phyloP scores from a whole-genome alignment of 1,140 invertebrate species.

The Choristoneura fumiferana region DNA sequence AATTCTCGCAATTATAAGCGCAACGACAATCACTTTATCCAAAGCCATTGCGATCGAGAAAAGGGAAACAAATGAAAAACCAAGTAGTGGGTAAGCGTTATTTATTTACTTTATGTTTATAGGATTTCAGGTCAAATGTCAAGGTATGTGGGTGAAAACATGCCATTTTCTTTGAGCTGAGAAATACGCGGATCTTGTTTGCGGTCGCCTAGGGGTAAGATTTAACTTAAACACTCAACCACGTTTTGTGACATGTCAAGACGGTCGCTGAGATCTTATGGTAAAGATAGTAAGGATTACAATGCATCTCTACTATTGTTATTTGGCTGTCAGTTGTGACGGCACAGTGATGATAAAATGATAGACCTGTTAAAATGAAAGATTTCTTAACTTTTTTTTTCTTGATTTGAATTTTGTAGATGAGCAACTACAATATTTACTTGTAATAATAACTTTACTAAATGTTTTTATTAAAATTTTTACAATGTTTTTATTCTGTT shows the following conservation, averaged over 20 bases:
- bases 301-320: too few species aligned
- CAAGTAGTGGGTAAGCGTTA: constrained; percentile 35
- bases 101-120: constrained; percentile 27
- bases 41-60: constrained; percentile 35
- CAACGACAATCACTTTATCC: constrained; percentile 32
- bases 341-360: too few species aligned
- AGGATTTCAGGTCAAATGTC: constrained; percentile 29
- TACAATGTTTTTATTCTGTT: too few species aligned
- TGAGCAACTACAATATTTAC: too few species aligned
- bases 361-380: too few species aligned
- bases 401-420: too few species aligned
- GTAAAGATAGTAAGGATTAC: too few species aligned
- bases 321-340: too few species aligned
- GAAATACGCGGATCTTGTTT: neutral
- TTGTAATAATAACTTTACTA: too few species aligned
- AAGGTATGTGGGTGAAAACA: constrained; percentile 26
- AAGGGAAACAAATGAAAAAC: constrained; percentile 47
- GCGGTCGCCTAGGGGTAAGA: constrained; percentile 27
- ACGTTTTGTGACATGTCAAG: constrained; percentile 27
- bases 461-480: too few species aligned
- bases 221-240: constrained; percentile 39
- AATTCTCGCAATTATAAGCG: constrained; percentile 29
- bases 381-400: too few species aligned
- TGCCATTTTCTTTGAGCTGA: constrained; percentile 16
- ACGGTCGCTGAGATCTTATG: too few species aligned